Conservation (phyloP, 2,113 vertebrate genomes). For the Varanus komodoensis region DNA sequence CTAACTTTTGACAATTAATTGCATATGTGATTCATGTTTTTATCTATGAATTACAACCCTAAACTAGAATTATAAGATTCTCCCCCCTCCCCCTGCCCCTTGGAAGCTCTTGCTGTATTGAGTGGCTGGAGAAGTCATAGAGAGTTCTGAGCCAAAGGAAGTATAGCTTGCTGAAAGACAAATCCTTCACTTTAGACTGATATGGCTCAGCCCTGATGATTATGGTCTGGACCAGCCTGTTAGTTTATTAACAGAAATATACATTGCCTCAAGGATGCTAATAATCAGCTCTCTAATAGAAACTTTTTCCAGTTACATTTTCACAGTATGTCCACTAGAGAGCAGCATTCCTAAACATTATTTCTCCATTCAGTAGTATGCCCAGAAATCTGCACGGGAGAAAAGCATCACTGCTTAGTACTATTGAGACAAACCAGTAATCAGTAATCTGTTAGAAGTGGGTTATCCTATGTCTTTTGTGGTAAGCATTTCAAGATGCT, state of each 20-base stretch:
- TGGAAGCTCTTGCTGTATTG: not conserved
- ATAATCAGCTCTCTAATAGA: not conserved
- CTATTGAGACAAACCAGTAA: not conserved
- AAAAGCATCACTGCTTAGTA: not conserved
- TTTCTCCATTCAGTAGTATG: not conserved
- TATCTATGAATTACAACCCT: not conserved
- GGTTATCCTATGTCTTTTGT: not conserved
- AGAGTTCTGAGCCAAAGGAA: not conserved
- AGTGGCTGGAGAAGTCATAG: not conserved
- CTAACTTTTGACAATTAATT: not conserved
- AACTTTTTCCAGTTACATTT: not conserved
- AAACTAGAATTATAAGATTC: not conserved
- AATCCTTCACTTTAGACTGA: not conserved
- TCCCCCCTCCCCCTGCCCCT: no score
- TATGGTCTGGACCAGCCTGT: not conserved
- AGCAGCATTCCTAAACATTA: not conserved
- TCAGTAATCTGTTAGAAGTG: no score
- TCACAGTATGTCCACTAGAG: constrained; percentile 3
- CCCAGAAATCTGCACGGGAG: not conserved
- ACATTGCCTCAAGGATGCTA: not conserved
- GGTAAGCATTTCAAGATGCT: not conserved
- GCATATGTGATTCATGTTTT: not conserved
- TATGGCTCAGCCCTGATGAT: not conserved
- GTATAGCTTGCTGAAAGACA: not conserved
- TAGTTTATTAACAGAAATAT: not conserved